Percentiles rank a stretch among this genome's conserved stretches.
phyloP scores from a whole-genome alignment of 2,888 invertebrate genomes.

The Agrotis exclamationis region DNA sequence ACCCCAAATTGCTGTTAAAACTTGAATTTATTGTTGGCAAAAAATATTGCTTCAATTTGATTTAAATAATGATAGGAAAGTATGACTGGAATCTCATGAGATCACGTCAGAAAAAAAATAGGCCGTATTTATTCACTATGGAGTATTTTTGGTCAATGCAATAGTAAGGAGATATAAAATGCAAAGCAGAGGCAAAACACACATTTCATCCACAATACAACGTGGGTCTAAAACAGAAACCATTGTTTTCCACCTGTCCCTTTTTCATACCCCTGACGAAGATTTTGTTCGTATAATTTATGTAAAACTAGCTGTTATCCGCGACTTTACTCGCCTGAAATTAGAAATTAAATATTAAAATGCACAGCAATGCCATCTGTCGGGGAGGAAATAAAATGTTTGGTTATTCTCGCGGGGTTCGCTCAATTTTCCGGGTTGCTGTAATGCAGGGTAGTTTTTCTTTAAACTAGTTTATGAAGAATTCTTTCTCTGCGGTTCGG shows the following conservation, averaged over 20 bases:
- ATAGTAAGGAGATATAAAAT: no score
- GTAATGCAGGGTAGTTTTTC: slow-evolving; percentile 38
- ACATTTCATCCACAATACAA: slow-evolving; percentile 1
- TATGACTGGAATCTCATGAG: no score
- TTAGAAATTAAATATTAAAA: slow-evolving; percentile 68
- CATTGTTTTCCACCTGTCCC: slow-evolving; percentile 30
- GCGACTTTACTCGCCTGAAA: slow-evolving; percentile 61
- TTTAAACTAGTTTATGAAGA: slow-evolving; percentile 17
- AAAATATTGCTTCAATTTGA: no score
- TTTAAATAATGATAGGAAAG: no score
- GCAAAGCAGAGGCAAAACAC: not conserved
- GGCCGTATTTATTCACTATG: no score
- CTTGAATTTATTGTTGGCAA: no score
- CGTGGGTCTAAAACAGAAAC: slow-evolving; percentile 17
- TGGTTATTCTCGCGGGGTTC: slow-evolving; percentile 53
- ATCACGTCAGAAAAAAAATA: no score
- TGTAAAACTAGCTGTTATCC: slow-evolving; percentile 65
- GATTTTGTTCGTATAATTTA: slow-evolving; percentile 67
- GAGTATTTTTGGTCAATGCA: not conserved
- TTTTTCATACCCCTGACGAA: slow-evolving; percentile 53
- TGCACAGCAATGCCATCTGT: slow-evolving; percentile 61
- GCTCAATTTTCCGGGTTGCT: slow-evolving; percentile 42
- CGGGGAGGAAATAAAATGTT: slow-evolving; percentile 56
- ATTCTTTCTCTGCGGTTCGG: not conserved
- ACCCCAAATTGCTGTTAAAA: no score